Evolutionary conservation across 1,140 invertebrate genomes (phyloP).

Genomic region (Aphaenogaster floridana): DNA sequence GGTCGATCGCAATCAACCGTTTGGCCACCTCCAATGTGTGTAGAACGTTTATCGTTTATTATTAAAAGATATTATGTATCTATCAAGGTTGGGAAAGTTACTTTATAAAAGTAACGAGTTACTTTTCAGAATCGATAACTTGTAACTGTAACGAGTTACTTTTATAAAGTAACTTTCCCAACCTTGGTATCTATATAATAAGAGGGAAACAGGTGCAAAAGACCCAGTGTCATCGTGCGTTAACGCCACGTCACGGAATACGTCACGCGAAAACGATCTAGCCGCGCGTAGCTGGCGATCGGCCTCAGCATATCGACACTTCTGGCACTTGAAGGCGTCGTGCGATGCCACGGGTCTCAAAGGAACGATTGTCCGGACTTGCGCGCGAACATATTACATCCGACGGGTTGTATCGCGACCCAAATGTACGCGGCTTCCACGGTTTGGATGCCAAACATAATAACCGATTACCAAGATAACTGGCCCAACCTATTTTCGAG

Average conservation of each 20-base stretch:
- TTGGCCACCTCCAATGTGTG: too few relatives aligned
- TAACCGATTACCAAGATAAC: slow-evolving; percentile 86
- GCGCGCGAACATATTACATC: slow-evolving; percentile 45
- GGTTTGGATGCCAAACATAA: slow-evolving; percentile 84
- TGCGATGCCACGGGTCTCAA: slow-evolving; percentile 30
- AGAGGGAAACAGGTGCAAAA: neutral
- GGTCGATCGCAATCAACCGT: too few relatives aligned
- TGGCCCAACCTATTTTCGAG: slow-evolving; percentile 83
- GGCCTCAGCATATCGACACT: slow-evolving; percentile 38
- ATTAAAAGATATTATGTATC: neutral
- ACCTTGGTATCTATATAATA: neutral
- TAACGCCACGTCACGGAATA: slow-evolving; percentile 3
- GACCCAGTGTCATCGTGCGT: slow-evolving; percentile 27
- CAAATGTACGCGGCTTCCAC: slow-evolving; percentile 71
- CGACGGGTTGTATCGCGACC: slow-evolving; percentile 52
- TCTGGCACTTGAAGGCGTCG: slow-evolving; percentile 46
- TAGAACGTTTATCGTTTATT: neutral
- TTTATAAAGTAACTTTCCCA: too few relatives aligned
- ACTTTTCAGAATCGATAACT: too few relatives aligned
- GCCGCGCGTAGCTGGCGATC: slow-evolving; percentile 39
- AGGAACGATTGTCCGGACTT: slow-evolving; percentile 34
- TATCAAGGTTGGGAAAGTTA: too few relatives aligned
- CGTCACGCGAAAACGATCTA: slow-evolving; percentile 25
- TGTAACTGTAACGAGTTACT: too few relatives aligned
- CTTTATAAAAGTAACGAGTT: too few relatives aligned